Base-by-base conservation (phyloP, 2,113 vertebrate species). In the Steatornis caripensis region DNA sequence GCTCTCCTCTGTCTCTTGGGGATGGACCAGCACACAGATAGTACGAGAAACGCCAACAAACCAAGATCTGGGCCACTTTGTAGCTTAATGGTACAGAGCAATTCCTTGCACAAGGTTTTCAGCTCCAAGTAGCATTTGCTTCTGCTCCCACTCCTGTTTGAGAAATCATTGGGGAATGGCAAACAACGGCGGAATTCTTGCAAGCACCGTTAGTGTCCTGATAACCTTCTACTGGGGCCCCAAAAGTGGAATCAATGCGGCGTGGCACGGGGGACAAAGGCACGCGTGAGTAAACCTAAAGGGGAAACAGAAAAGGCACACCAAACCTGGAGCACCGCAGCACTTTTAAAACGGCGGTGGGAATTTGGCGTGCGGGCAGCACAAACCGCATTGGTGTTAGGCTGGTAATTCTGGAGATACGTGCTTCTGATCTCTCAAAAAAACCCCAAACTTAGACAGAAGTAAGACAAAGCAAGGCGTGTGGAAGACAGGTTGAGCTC, bases 121-220 rank as follows among this genome's bases (percentile, higher is more conserved):
- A 61, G 27, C 53, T 72, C 66, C 49, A 8, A 57, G 76, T 1
- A 74, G 21, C 24, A 4, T 27, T n/a, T 43, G 46, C 29, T 37
- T 37, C 45, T 46, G 14, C 23, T 20, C 32, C 53, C 53, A 6
- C 24, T 62, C 58, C 61, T 23, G 22, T 8, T 41, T 0, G 3
- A 69, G 51, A 18, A 21, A 32, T 8, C 55, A 29, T 3, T 17
- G 39, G 27, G 61, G 54, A 60, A 78, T 3, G 15, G 72, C 24
- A 64, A 76, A 77, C 0, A 0, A 41, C 2, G 22, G 4, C 20
- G 78, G 34, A 36, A 71, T 29, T 36, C 61, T 14, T 22, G 36
- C 62, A 29, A 77, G 83, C 15, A 6, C 0, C 2, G 4, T 12
- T 45, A 49, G 15, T 1, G 43, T 53, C 49, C 72, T n/a, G 36